These are phyloP conservation scores for Coryphaenoides rupestris DNA, from an alignment of 2,113 vertebrate genomes.

Conservation along the genomic window DNA sequence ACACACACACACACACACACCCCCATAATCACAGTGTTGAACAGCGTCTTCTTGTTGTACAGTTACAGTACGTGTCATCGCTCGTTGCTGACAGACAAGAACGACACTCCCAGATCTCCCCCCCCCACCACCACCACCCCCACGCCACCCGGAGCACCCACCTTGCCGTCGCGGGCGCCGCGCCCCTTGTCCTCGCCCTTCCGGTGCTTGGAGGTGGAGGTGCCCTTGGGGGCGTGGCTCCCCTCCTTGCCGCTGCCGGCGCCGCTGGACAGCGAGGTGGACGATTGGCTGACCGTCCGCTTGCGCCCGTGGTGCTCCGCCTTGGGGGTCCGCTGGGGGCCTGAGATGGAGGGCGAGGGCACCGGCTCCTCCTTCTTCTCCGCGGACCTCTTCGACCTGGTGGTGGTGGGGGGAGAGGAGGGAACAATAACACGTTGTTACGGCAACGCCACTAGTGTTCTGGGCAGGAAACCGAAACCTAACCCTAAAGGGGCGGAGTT, in stretches of 20 bases:
- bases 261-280: slow-evolving; percentile 82
- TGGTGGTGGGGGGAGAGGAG: slow-evolving; percentile 26
- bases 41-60: too few relatives aligned
- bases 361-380: slow-evolving; percentile 91
- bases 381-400: slow-evolving; percentile 82
- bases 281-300: slow-evolving; percentile 89
- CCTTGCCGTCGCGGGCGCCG: slow-evolving; percentile 84
- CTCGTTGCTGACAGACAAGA: too few relatives aligned
- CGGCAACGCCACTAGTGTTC: too few relatives aligned
- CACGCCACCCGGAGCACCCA: slow-evolving; percentile 36
- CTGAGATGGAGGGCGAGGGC: slow-evolving; percentile 84
- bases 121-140: too few relatives aligned
- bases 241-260: slow-evolving; percentile 81
- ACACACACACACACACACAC: too few relatives aligned
- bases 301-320: slow-evolving; percentile 86
- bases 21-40: too few relatives aligned
- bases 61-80: too few relatives aligned
- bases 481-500: too few relatives aligned
- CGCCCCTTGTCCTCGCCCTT: slow-evolving; percentile 88
- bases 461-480: too few relatives aligned
- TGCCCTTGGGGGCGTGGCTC: slow-evolving; percentile 74
- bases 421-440: too few relatives aligned
- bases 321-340: slow-evolving; percentile 84
- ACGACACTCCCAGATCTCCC: too few relatives aligned
- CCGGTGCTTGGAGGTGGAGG: slow-evolving; percentile 85